Conservation (phyloP, 2,888 invertebrate genomes). For the Anagyrus pseudococci region DNA sequence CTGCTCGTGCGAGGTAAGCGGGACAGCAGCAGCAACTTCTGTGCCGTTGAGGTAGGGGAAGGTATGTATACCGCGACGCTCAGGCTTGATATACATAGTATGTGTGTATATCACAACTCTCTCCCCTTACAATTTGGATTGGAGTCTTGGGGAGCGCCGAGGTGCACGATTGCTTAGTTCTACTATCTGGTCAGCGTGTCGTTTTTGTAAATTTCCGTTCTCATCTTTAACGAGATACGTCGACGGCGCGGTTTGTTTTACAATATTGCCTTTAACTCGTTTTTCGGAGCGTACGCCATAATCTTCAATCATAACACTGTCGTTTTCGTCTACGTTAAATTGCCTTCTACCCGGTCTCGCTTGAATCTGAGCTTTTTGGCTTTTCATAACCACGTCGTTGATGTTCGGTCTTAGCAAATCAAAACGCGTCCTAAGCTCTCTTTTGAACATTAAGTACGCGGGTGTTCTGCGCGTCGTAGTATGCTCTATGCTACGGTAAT, state of each 20-base stretch:
- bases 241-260: conserved; percentile 17
- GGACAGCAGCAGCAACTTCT: too few species aligned
- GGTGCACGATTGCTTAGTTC: too few species aligned
- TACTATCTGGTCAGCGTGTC: conserved; percentile 22
- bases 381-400: conserved; percentile 5
- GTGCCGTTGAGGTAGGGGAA: too few species aligned
- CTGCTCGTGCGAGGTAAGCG: too few species aligned
- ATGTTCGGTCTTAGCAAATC: conserved; percentile 27
- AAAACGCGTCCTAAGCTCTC: conserved; percentile 40
- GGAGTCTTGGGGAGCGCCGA: too few species aligned
- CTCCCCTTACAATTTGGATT: too few species aligned
- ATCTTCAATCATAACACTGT: conserved; percentile 22
- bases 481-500: conserved; percentile 37
- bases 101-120: too few species aligned
- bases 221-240: conserved; percentile 15
- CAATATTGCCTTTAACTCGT: conserved; percentile 15
- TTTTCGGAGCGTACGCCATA: conserved; percentile 10
- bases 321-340: conserved; percentile 3
- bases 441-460: conserved; percentile 33
- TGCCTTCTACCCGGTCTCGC: conserved; percentile 1
- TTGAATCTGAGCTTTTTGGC: conserved; percentile 13
- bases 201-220: neutral
- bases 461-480: conserved; percentile 35
- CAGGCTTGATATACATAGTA: too few species aligned
- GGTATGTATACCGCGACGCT: too few species aligned